phyloP scores from a whole-genome alignment of 2,113 vertebrate species.

The Psettodes erumei region DNA sequence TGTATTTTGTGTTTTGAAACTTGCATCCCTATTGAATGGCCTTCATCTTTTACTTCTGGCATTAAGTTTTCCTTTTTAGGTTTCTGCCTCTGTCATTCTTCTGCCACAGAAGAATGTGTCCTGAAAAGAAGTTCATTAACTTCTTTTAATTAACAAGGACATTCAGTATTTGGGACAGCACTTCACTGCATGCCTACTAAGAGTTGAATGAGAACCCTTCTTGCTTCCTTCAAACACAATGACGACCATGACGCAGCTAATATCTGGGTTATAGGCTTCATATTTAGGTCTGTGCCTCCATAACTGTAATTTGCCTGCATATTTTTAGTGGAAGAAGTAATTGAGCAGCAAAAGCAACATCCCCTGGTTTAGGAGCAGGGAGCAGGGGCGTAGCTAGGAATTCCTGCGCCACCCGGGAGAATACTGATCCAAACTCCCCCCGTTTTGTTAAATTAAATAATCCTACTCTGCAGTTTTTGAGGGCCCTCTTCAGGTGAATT shows the following conservation, averaged over 20 bases:
- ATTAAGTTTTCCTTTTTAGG: background rate
- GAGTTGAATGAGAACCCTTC: constrained; percentile 5
- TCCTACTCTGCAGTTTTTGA: constrained; percentile 2
- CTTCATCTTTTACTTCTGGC: background rate
- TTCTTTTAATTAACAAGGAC: constrained; percentile 45
- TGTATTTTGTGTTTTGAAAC: background rate
- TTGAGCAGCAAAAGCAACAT: constrained; percentile 36
- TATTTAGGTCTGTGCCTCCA: constrained; percentile 43
- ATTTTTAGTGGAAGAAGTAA: constrained; percentile 51
- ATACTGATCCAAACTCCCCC: background rate
- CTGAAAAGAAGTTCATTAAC: constrained; percentile 44
- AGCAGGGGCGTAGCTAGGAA: constrained; percentile 12
- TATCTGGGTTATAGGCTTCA: constrained; percentile 54
- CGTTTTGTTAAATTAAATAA: constrained; percentile 10
- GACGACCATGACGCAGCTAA: background rate
- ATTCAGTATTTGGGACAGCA: constrained; percentile 36
- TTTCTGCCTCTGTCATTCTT: too few species aligned
- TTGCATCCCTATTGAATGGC: background rate
- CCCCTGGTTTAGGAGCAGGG: constrained; percentile 5
- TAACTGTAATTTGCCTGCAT: constrained; percentile 50
- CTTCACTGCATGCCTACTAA: background rate
- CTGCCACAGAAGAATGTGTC: constrained; percentile 1
- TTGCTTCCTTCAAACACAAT: constrained; percentile 3
- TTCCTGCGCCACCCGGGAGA: background rate
- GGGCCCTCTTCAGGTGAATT: constrained; percentile 30